Evolutionary conservation across 2,113 vertebrate species (phyloP).

Genomic region (Microcebus lehilahytsara): DNA sequence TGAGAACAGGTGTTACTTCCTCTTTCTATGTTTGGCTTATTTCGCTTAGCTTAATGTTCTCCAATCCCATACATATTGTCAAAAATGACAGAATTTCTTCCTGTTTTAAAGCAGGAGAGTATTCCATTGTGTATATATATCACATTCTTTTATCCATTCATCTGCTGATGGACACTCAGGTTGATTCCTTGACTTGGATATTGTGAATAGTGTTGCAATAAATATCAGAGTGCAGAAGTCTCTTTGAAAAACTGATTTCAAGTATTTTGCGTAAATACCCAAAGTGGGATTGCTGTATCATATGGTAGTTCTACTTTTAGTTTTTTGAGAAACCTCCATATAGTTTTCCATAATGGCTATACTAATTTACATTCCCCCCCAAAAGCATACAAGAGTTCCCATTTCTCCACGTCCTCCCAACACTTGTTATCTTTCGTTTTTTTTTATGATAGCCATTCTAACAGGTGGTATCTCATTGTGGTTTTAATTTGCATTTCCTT

Average conservation of each 20-base stretch:
- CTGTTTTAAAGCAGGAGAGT: background rate
- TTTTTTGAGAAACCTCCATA: background rate
- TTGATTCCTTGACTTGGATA: background rate
- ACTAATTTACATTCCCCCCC: background rate
- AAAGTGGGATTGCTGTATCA: background rate
- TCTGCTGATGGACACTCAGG: background rate
- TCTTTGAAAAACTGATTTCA: background rate
- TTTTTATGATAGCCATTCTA: background rate
- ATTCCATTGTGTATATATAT: background rate
- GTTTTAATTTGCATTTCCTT: background rate
- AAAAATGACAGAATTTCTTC: background rate
- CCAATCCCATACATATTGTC: background rate
- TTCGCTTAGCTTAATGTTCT: background rate
- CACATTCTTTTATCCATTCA: background rate
- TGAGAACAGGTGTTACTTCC: background rate
- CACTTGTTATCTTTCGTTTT: background rate
- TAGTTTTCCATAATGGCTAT: background rate
- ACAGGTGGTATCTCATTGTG: background rate
- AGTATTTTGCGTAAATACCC: background rate
- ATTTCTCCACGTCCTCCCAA: background rate
- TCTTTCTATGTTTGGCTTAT: background rate
- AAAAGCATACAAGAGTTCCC: background rate
- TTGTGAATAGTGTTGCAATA: background rate
- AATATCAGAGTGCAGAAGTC: background rate
- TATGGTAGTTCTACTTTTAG: background rate